Base-by-base conservation (phyloP, 2,113 vertebrate genomes). In the Parotia lawesii region DNA sequence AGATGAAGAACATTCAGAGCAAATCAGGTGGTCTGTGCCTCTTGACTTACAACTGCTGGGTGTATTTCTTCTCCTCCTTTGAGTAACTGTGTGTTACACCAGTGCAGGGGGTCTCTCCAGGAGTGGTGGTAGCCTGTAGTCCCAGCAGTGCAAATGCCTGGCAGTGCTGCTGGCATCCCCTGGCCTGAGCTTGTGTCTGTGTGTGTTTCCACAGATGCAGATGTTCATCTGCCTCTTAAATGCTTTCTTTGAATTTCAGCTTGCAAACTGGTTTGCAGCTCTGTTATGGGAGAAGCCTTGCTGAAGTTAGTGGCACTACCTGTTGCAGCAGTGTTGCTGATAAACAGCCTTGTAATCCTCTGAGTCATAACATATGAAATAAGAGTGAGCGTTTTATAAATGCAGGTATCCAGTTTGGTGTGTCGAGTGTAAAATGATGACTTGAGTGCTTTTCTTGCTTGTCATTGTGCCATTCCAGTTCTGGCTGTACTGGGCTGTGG, bases 261-360 rank as follows among this genome's bases (percentile, higher is more conserved):
- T 85, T 74, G 64, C 71, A 88, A 51, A 90, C 75, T 70, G 79
- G 60, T 86, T 94, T 74, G 86, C 71, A 82, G 61, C 66, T 75
- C 42, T 65, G 25, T 37, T 48, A 44, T 82, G 65, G 57, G 42
- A 90, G 84, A 94, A 85, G 70, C 70, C 47, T 29, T 79, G 58
- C 51, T 71, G 58, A 72, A 73, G 71, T 62, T 70, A 42, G 27
- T 87, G 62, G 66, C 21, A 29, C 58, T 85, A 70, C 91, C 67
- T 93, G 90, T 89, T 95, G 81, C 91, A 69, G 87, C 45, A 73
- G 61, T 21, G 23, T 23, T 91, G 54, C 72, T 94, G 87, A 75
- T 92, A 77, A 90, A 88, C 71, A 77, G 88, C 61, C 40, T 83
- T 48, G 60, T 93, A 91, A 60, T 66, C 20, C 67, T 93, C 67